Conservation (phyloP, 1,140 invertebrate species). For the Drosophila sulfurigaster region DNA sequence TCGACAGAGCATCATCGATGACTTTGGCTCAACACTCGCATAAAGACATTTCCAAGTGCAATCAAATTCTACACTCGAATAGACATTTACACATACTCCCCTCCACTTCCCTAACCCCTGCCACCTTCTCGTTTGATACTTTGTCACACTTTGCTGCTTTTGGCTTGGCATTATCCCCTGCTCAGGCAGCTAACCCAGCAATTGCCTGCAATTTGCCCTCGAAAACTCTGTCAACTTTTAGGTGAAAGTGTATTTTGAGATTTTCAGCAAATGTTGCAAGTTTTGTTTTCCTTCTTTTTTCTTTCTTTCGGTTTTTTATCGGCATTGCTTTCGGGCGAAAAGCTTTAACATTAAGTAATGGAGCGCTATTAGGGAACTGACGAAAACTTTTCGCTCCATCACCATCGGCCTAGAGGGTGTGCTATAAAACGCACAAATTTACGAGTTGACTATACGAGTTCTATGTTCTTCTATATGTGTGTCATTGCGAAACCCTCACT, state of each 20-base stretch:
- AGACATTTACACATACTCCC: constrained; percentile 67
- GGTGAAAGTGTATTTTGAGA: constrained; percentile 72
- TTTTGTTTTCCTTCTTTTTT: constrained; percentile 44
- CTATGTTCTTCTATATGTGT: constrained; percentile 1
- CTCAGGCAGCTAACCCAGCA: background rate
- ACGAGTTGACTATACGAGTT: background rate
- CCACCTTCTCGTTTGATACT: constrained; percentile 40
- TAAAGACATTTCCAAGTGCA: constrained; percentile 82
- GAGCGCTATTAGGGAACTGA: constrained; percentile 53
- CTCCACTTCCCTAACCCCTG: background rate
- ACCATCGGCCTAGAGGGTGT: constrained; percentile 21
- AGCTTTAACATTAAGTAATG: constrained; percentile 77
- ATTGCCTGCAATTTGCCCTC: constrained; percentile 55
- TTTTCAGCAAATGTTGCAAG: constrained; percentile 62
- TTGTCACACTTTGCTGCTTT: constrained; percentile 72
- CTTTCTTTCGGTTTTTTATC: constrained; percentile 51
- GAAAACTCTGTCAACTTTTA: constrained; percentile 72
- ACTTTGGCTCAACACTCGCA: constrained; percentile 64
- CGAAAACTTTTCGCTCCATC: constrained; percentile 34
- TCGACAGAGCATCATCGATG: constrained; percentile 70
- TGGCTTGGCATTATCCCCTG: constrained; percentile 19
- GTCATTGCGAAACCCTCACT: background rate
- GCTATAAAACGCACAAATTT: constrained; percentile 33
- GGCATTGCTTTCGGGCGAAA: constrained; percentile 46
- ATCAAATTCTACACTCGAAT: constrained; percentile 82